Evolutionary conservation across 2,113 vertebrate species (phyloP).

Genomic region (Cepphus grylle): DNA sequence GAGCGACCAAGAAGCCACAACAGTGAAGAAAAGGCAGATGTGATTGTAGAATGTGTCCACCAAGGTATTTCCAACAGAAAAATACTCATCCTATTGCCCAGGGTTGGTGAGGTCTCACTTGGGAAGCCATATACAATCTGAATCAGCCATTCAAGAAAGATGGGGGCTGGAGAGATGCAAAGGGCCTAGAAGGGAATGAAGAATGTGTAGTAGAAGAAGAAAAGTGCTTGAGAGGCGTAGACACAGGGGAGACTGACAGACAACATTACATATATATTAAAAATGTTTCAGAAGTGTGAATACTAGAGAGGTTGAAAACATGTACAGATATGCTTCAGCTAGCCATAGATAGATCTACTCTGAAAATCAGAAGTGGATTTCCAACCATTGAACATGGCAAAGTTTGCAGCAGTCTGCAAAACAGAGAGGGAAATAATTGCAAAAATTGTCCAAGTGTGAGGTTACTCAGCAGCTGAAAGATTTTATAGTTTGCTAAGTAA

Average conservation of each 20-base stretch:
- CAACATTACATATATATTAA: accelerated
- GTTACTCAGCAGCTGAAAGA: background rate
- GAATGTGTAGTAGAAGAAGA: background rate
- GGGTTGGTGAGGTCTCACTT: background rate
- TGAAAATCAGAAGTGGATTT: background rate
- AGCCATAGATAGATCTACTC: background rate
- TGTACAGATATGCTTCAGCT: background rate
- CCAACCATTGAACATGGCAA: background rate
- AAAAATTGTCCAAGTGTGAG: background rate
- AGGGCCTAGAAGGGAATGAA: background rate
- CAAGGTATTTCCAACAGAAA: background rate
- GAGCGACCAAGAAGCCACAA: background rate
- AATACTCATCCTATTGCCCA: background rate
- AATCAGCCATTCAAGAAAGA: background rate
- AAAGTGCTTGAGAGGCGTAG: background rate
- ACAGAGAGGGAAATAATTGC: background rate
- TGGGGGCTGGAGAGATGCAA: background rate
- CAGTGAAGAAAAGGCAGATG: background rate
- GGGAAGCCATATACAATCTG: background rate
- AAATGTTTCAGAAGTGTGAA: background rate
- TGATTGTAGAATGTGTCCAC: background rate
- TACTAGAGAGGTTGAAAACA: background rate
- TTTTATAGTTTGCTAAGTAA: background rate
- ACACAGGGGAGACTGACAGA: background rate
- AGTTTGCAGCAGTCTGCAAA: background rate